phyloP scores from a whole-genome alignment of 30 jellyfish, hydroid and myxozoan species.

The Chironex yamaguchii region DNA sequence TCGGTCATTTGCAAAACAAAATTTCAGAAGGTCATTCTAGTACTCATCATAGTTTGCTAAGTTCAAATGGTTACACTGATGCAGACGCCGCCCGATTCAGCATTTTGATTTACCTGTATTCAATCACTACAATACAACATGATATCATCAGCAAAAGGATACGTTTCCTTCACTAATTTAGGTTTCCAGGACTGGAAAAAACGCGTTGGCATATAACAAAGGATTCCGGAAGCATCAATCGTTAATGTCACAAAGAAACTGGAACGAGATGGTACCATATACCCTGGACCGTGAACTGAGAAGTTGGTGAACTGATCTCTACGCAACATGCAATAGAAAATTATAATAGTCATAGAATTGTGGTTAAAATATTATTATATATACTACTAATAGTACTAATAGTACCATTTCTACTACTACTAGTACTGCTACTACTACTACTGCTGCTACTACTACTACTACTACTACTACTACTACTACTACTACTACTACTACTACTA shows the following conservation, averaged over 20 bases:
- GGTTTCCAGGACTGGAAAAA: constrained; percentile 81
- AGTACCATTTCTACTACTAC: no score
- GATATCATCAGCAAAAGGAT: constrained; percentile 62
- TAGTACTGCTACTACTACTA: no score
- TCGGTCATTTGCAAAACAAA: constrained; percentile 40
- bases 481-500: no score
- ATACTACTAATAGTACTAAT: no score
- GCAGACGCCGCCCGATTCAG: constrained; percentile 52
- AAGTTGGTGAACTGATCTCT: no score
- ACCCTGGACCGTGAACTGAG: no score
- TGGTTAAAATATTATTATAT: no score
- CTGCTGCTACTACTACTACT: no score
- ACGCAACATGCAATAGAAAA: no score
- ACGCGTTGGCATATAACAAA: constrained; percentile 53
- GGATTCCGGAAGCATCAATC: constrained; percentile 63
- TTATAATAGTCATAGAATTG: no score
- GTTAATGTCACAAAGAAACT: constrained; percentile 67
- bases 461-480: no score
- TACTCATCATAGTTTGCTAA: constrained; percentile 45
- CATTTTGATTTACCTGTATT: constrained; percentile 74
- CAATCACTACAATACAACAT: constrained; percentile 67
- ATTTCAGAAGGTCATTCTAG: constrained; percentile 35
- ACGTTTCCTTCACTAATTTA: constrained; percentile 50
- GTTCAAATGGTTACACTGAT: constrained; percentile 67
- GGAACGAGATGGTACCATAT: no score